phyloP scores from a whole-genome alignment of 2,888 invertebrate species.

The Lithophane leautieri region DNA sequence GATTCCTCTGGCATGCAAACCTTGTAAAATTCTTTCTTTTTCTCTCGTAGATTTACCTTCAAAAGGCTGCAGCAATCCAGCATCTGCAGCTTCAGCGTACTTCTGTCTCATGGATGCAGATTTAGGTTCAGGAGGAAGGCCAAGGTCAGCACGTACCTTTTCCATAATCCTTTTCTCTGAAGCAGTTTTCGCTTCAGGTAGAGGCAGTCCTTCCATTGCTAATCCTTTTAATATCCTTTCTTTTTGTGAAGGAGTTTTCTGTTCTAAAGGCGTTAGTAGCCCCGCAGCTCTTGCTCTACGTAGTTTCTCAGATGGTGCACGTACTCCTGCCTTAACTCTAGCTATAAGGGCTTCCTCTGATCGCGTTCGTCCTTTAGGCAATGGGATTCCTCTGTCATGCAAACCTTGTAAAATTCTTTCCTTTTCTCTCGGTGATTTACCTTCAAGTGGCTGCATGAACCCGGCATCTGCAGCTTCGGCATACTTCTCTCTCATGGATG shows the following conservation, averaged over 20 bases:
- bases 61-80: not conserved
- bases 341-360: not conserved
- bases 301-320: not conserved
- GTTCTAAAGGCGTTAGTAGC: not conserved
- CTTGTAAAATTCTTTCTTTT: slow-evolving; percentile 10
- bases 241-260: not conserved
- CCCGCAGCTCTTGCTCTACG: not conserved
- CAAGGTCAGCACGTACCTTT: not conserved
- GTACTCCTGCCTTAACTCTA: not conserved
- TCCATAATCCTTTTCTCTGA: not conserved
- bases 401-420: not conserved
- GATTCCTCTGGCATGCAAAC: slow-evolving; percentile 1
- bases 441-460: slow-evolving; percentile 7
- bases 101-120: not conserved
- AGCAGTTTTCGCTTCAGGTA: not conserved
- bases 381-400: slow-evolving; percentile 7
- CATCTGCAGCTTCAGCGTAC: slow-evolving; percentile 1
- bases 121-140: slow-evolving; percentile 3
- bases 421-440: slow-evolving; percentile 3
- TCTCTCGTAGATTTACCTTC: slow-evolving; percentile 5
- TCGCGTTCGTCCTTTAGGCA: not conserved
- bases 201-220: slow-evolving; percentile 3
- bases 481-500: not conserved
- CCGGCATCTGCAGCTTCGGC: slow-evolving; percentile 5
- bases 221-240: not conserved